Conservation (phyloP, 2,113 vertebrate genomes). For the Corapipo altera region DNA sequence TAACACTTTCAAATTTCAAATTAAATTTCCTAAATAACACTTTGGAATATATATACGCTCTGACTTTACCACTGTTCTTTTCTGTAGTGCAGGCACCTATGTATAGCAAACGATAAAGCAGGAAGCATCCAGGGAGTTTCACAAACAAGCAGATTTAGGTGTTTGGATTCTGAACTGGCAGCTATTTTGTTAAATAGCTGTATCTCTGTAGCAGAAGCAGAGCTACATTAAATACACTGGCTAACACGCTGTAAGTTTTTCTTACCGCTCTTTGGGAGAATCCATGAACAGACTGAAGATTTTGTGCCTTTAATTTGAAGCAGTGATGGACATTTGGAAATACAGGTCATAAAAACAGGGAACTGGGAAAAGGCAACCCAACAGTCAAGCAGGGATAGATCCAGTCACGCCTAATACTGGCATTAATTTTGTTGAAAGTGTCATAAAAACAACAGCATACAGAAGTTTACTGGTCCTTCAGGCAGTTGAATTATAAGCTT, state of each 20-base stretch:
- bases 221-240: neutral
- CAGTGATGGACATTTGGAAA: neutral
- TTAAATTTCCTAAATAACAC: neutral
- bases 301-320: neutral
- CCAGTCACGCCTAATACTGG: fast-evolving
- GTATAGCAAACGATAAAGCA: neutral
- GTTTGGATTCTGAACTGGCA: neutral
- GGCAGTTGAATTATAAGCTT: neutral
- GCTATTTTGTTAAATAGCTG: neutral
- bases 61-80: neutral
- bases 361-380: neutral
- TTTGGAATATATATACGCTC: neutral
- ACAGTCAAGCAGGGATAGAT: neutral
- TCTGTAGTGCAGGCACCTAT: neutral
- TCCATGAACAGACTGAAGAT: neutral
- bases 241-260: neutral
- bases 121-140: neutral
- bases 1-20: neutral
- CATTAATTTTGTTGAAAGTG: neutral
- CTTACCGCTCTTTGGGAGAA: neutral
- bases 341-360: neutral
- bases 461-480: neutral
- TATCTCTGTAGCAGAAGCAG: neutral
- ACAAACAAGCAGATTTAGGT: neutral
- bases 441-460: neutral